Evolutionary conservation across 1,140 invertebrate genomes (phyloP).

Genomic region (Pteromalus puparum): DNA sequence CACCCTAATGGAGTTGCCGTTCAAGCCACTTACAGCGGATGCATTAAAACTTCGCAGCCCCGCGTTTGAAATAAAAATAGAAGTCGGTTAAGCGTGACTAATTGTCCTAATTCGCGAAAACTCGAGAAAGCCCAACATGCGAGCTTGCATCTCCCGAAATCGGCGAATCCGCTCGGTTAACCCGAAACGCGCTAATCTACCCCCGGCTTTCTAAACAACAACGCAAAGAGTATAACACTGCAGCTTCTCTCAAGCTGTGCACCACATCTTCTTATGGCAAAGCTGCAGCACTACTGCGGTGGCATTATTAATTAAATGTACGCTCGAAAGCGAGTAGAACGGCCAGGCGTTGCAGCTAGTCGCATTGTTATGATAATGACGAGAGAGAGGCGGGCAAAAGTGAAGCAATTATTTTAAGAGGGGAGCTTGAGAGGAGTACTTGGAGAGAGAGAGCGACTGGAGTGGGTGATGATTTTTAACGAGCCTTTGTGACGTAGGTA

Average conservation of each 20-base stretch:
- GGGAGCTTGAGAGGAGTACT: not conserved
- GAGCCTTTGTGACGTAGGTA: not conserved
- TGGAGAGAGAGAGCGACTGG: not conserved
- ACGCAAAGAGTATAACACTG: not conserved
- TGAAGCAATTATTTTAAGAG: conserved; percentile 16
- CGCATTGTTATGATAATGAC: conserved; percentile 3
- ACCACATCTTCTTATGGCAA: not conserved
- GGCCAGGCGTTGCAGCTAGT: not conserved
- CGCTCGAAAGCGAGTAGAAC: not conserved
- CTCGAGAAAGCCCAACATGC: too few species aligned
- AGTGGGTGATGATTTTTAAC: not conserved
- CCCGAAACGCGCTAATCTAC: too few species aligned
- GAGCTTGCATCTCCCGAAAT: too few species aligned
- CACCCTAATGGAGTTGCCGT: too few species aligned
- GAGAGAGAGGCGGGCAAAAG: not conserved
- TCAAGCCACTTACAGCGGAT: too few species aligned
- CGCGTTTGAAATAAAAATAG: too few species aligned
- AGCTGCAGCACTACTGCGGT: not conserved
- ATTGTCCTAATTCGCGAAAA: too few species aligned
- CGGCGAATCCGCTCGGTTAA: too few species aligned
- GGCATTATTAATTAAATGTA: not conserved
- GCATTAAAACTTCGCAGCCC: too few species aligned
- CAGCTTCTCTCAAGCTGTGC: not conserved
- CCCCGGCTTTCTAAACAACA: not conserved
- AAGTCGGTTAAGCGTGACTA: too few species aligned